Conservation (phyloP, 2,113 vertebrate genomes). For the Illadopsis cleaveri region DNA sequence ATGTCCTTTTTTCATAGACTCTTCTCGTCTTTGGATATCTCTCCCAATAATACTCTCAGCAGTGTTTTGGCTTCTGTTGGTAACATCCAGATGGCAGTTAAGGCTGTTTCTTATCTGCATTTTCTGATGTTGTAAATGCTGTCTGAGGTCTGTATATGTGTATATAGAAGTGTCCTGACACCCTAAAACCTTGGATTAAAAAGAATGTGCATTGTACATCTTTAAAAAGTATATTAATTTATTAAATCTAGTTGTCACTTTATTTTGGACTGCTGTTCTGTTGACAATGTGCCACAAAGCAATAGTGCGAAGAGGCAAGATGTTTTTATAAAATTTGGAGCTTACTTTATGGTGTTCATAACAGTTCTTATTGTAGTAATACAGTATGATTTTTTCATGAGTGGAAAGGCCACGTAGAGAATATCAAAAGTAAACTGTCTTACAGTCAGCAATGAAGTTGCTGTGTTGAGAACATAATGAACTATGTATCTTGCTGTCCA, state of each 20-base stretch:
- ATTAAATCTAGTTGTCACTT: conserved; percentile 98
- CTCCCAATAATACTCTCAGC: conserved; percentile 72
- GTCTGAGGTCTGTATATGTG: conserved; percentile 91
- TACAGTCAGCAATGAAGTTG: conserved; percentile 46
- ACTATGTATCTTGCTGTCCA: conserved; percentile 64
- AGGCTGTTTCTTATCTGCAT: conserved; percentile 68
- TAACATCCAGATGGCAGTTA: conserved; percentile 69
- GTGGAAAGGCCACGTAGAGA: conserved; percentile 21
- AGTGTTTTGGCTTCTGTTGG: conserved; percentile 71
- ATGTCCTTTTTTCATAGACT: conserved; percentile 74
- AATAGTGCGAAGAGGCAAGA: conserved; percentile 58
- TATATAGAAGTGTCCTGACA: conserved; percentile 86
- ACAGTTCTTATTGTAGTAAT: conserved; percentile 41
- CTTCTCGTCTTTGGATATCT: conserved; percentile 64
- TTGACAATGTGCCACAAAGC: conserved; percentile 77
- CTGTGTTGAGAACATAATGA: conserved; percentile 58
- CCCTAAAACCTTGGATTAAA: conserved; percentile 83
- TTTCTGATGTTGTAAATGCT: conserved; percentile 75
- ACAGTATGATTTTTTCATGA: conserved; percentile 44
- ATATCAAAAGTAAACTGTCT: conserved; percentile 33
- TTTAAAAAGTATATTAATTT: conserved; percentile 98
- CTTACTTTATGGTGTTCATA: conserved; percentile 44
- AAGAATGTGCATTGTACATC: conserved; percentile 95
- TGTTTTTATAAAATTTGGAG: conserved; percentile 47
- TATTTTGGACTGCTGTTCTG: conserved; percentile 84